These are phyloP conservation scores for Lerista edwardsae DNA, from an alignment of 2,797 vertebrate species.

Conservation along the genomic window DNA sequence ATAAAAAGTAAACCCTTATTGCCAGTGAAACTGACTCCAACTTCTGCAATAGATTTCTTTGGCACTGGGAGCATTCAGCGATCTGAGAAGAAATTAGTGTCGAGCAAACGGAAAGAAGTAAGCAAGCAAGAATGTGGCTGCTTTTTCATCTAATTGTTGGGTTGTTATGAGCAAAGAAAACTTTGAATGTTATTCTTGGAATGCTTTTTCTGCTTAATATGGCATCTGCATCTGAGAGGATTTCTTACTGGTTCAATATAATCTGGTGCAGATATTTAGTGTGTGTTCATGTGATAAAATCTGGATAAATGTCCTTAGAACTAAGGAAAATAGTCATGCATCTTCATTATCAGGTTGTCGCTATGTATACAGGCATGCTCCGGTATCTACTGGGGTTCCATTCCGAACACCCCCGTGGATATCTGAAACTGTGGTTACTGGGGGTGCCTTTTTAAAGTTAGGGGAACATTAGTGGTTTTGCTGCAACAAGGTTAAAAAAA, in stretches of 20 bases:
- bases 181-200: background rate
- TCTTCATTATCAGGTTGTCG: background rate
- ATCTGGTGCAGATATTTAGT: background rate
- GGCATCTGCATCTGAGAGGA: no score
- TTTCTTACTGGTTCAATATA: background rate
- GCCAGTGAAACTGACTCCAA: constrained; percentile 83
- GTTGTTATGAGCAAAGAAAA: background rate
- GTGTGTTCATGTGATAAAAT: background rate
- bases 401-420: no score
- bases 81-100: constrained; percentile 92
- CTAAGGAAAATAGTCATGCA: background rate
- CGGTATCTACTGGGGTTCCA: no score
- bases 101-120: constrained; percentile 91
- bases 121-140: constrained; percentile 61
- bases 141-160: no score
- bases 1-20: constrained; percentile 76
- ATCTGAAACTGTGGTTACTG: no score
- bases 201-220: background rate
- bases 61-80: constrained; percentile 84
- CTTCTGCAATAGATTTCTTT: constrained; percentile 90
- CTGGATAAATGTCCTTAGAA: background rate
- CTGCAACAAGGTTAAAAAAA: no score
- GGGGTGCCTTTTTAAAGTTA: no score
- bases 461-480: no score
- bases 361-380: background rate